Evolutionary conservation across 2,888 invertebrate species (phyloP).

Genomic region (Himalopsyche anomala): DNA sequence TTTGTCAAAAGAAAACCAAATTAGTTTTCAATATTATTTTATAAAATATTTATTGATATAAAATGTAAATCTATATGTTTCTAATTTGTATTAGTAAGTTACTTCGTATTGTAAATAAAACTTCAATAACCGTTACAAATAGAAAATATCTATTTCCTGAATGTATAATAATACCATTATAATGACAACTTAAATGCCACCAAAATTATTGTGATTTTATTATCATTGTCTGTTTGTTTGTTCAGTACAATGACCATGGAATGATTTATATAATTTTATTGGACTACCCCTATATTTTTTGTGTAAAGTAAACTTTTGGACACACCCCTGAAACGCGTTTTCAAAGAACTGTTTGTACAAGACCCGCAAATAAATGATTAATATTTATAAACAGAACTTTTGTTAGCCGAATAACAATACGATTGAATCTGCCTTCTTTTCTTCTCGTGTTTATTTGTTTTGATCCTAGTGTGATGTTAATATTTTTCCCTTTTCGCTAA

Average conservation of each 20-base stretch:
- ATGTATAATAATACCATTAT: not conserved
- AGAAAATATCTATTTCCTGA: not conserved
- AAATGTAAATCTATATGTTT: too few species aligned
- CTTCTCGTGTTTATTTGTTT: not conserved
- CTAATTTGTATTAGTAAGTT: too few species aligned
- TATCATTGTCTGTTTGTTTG: slow-evolving; percentile 48
- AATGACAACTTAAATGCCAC: not conserved
- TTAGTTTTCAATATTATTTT: too few species aligned
- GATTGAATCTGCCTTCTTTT: not conserved
- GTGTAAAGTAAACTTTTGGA: slow-evolving; percentile 13
- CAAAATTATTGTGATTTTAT: not conserved
- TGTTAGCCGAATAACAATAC: slow-evolving; percentile 3
- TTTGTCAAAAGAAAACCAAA: too few species aligned
- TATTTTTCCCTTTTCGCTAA: not conserved
- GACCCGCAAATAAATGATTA: slow-evolving; percentile 60
- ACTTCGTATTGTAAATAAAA: too few species aligned
- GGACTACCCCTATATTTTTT: slow-evolving; percentile 44
- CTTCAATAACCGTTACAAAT: not conserved
- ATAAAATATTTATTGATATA: too few species aligned
- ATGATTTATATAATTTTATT: slow-evolving; percentile 57
- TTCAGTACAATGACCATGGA: slow-evolving; percentile 58
- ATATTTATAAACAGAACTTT: slow-evolving; percentile 36
- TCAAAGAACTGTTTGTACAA: slow-evolving; percentile 7
- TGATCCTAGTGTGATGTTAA: not conserved
- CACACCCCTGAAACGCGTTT: slow-evolving; percentile 19